phyloP scores from a whole-genome alignment of 1,140 invertebrate species.

The Ctenoplectra terminalis region DNA sequence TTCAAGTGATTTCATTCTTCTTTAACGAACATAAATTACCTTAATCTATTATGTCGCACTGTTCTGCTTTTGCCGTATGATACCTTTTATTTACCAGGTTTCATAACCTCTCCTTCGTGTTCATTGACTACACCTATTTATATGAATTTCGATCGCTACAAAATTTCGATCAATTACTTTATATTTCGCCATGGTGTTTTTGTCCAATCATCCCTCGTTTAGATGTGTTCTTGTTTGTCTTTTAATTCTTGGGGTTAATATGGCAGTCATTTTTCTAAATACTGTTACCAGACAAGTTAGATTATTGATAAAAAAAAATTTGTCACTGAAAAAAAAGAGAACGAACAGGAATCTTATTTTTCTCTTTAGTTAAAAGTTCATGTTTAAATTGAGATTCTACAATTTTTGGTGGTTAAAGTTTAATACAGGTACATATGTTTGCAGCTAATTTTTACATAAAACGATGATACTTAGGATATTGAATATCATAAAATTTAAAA shows the following conservation, averaged over 20 bases:
- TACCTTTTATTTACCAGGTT: slow-evolving; percentile 23
- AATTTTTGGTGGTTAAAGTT: not conserved
- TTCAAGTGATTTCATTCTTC: slow-evolving; percentile 7
- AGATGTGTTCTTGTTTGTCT: slow-evolving; percentile 4
- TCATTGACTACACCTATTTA: not conserved
- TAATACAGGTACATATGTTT: slow-evolving; percentile 3
- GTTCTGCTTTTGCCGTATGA: not conserved
- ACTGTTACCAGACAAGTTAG: not conserved
- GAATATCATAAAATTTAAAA: not conserved
- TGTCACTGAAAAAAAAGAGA: not conserved
- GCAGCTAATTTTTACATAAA: not conserved
- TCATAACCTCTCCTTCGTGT: slow-evolving; percentile 30
- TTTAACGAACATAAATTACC: not conserved
- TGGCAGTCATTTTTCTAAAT: slow-evolving; percentile 9
- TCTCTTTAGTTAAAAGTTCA: not conserved
- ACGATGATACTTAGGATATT: not conserved
- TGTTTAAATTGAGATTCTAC: not conserved
- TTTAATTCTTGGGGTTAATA: slow-evolving; percentile 15
- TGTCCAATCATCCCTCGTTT: slow-evolving; percentile 6
- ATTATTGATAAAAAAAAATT: not conserved
- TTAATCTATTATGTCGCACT: not conserved
- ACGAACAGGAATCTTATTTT: not conserved
- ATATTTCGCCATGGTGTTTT: not conserved
- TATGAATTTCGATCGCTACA: no score
- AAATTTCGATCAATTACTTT: not conserved